Evolutionary conservation across 1,140 invertebrate species (phyloP), one percentile per base, ranked within the genome.

Genomic region (Polypedilum vanderplanki): DNA sequence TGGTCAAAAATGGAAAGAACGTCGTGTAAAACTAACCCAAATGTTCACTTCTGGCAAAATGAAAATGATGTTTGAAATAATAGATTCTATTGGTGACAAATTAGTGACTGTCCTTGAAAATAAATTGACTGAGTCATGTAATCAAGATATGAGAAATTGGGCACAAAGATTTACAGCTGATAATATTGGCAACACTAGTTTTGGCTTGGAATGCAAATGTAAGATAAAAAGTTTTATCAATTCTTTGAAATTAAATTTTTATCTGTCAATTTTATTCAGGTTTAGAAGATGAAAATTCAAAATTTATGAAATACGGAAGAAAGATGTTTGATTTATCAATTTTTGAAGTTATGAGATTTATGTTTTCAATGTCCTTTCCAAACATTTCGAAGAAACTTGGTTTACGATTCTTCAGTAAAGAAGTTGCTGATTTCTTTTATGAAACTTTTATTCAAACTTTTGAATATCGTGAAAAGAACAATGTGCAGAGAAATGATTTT

Each of bases 171-270:
- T 78, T 67, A 80, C 79, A 0, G 80, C 79, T 3, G 81, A 83
- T 75, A 78, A 81, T 0, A 88, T 90, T 18, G 87, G 86, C 0
- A 86, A 82, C 22, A 86, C 87, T 41, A 88, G 86, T 12, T 89
- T 89, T 79, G 89, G 89, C 0, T 82, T 90, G 3, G 84, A 88
- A 17, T 86, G 86, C 24, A 3, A 1, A 33, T 33, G 46, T 57
- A 15, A 57, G 46, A 3, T 12, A 57, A 12, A 57, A 57, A 57
- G n/a, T 15, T 17, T 15, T 57, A 15, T 17, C 46, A 57, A 57
- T 57, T 12, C 3, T 57, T 57, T 1, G 1, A 57, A 15, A 9
- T 3, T 57, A 15, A 15, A 57, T 17, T 57, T 3, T 15, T 57
- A 15, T 57, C 3, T 15, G 1, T 15, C 3, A 57, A 17, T 17